Base-by-base conservation (phyloP, 2,888 invertebrate genomes). In the Aleiodes leptofemur region DNA sequence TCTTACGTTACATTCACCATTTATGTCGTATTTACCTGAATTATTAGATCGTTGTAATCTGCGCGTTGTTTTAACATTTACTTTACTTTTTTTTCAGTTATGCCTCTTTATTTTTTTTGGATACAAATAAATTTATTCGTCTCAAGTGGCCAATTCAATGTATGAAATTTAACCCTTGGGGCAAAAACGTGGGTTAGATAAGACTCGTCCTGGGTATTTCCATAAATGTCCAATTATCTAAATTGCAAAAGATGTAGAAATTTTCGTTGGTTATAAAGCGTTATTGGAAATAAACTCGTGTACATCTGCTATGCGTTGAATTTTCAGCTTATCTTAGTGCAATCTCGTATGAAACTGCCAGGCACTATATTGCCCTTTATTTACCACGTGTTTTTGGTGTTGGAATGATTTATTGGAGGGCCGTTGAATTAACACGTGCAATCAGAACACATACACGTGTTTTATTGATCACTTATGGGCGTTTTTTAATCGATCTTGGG, bases 181-280 rank as follows among this genome's bases (percentile, higher is more conserved):
- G 11, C 48, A 64, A 64, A 68, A 51, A 68, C 51, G 51, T 68
- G 51, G 23, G 68, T 53, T 50, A 68, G 57, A 59, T 59, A 50
- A 59, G 53, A 4, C 13, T 23, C 48, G 31, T 11, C 66, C 23
- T 48, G 74, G 48, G 69, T 80, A 82, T 83, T 78, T 70, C 76
- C 79, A 80, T 81, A 81, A 82, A 79, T 80, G 80, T 78, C 79
- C 76, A 82, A 82, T 82, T 82, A 82, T 82, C 79, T 78, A 79
- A 81, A 82, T 80, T 83, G 77, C 74, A 69, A 77, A 55, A 74
- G 57, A 68, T 68, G 61, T 64, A 69, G 11, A 34, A 61, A 13
- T 50, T 68, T 53, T 51, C 50, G 50, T 68, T 68, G 50, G 51
- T 68, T 51, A 68, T 68, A 51, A n/a, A 50, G 31, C 13, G 50